phyloP scores from a whole-genome alignment of 2,888 invertebrate species.

The Melieria omissa region DNA sequence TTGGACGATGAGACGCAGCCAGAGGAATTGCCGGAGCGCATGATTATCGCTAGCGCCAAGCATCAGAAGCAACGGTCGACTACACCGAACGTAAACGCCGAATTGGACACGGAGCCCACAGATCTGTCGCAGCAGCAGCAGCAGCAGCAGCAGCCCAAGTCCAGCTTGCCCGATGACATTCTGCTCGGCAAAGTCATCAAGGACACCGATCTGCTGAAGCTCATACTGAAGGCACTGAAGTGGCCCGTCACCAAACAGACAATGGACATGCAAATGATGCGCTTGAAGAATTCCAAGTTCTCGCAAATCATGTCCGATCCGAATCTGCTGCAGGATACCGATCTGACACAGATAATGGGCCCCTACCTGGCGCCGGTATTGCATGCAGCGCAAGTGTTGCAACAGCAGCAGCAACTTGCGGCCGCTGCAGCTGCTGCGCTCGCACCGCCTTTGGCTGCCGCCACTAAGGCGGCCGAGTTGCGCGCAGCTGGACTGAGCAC shows the following conservation, averaged over 20 bases:
- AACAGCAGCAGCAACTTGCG: constrained; percentile 47
- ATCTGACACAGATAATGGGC: constrained; percentile 63
- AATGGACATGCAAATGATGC: constrained; percentile 59
- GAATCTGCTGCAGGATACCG: constrained; percentile 63
- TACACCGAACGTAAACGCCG: constrained; percentile 20
- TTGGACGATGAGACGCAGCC: constrained; percentile 22
- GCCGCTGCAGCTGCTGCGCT: constrained; percentile 23
- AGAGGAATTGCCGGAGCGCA: constrained; percentile 40
- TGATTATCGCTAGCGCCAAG: constrained; percentile 41
- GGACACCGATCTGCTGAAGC: constrained; percentile 62
- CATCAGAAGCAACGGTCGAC: constrained; percentile 24
- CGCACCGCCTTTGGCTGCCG: neutral
- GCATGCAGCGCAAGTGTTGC: constrained; percentile 52
- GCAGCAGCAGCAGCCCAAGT: constrained; percentile 15
- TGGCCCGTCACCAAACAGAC: constrained; percentile 61
- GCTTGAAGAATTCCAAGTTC: constrained; percentile 61
- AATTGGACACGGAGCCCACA: constrained; percentile 20
- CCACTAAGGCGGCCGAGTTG: neutral
- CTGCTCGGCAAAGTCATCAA: constrained; percentile 63
- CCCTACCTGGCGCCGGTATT: constrained; percentile 60
- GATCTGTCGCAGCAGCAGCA: constrained; percentile 3
- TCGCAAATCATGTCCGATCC: constrained; percentile 62
- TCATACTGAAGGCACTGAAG: constrained; percentile 65
- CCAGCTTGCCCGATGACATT: constrained; percentile 56
- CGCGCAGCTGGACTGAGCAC: constrained; percentile 44